These are phyloP conservation scores for Abrostola triplasia DNA, from an alignment of 2,888 invertebrate species.

Conservation along the genomic window DNA sequence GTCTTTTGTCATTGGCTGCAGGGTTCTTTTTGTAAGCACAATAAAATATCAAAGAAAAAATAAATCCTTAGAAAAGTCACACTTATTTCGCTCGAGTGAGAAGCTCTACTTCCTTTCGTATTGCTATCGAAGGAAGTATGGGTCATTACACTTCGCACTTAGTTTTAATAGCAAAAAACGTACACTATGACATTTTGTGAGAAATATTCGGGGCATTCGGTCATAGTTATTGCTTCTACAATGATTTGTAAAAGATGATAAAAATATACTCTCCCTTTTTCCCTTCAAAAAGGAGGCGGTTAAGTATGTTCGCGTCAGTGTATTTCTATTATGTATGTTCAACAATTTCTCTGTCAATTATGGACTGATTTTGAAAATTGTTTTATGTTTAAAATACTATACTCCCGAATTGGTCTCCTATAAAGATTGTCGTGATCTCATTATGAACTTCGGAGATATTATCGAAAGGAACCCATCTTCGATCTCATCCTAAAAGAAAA, in stretches of 20 bases:
- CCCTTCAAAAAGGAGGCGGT: too few relatives aligned
- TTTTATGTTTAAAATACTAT: too few relatives aligned
- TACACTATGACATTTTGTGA: not conserved
- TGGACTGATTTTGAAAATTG: too few relatives aligned
- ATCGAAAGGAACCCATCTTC: too few relatives aligned
- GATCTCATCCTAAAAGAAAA: too few relatives aligned
- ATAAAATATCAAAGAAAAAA: constrained; percentile 1
- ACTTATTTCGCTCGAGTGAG: constrained; percentile 3
- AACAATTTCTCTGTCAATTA: too few relatives aligned
- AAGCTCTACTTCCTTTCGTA: constrained; percentile 3
- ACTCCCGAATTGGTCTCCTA: too few relatives aligned
- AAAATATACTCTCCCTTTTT: not conserved
- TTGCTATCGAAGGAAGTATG: constrained; percentile 5
- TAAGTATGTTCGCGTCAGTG: too few relatives aligned
- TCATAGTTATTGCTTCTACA: not conserved
- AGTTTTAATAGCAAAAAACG: constrained; percentile 1
- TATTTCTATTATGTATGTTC: too few relatives aligned
- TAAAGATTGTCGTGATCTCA: too few relatives aligned
- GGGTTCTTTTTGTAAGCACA: not conserved
- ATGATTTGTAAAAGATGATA: not conserved
- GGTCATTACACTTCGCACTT: constrained; percentile 7
- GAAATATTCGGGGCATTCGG: not conserved
- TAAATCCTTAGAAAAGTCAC: not conserved
- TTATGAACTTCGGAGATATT: too few relatives aligned
- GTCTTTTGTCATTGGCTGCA: not conserved